A percentile compares a stretch with the other conserved stretches of the same genome.
These are phyloP conservation scores for Meiosimyza platycephala DNA, from an alignment of 2,888 invertebrate species.

Conservation along the genomic window DNA sequence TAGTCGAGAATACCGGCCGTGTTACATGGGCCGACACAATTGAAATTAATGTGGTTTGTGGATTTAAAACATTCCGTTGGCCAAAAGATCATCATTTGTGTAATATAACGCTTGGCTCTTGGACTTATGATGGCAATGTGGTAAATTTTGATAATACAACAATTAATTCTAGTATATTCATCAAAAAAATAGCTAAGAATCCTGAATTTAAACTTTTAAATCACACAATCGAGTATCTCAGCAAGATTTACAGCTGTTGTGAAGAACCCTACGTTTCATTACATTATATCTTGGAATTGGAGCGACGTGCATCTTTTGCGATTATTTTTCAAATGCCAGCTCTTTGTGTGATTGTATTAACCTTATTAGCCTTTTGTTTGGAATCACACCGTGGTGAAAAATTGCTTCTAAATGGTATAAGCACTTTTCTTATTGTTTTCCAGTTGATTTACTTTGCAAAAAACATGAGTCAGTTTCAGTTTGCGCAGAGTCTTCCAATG, in stretches of 20 bases:
- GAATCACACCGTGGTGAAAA: slow-evolving; percentile 74
- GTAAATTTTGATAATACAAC: slow-evolving; percentile 60
- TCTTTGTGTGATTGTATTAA: slow-evolving; percentile 71
- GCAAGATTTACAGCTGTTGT: slow-evolving; percentile 69
- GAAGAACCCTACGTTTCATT: slow-evolving; percentile 70
- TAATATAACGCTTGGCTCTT: slow-evolving; percentile 76
- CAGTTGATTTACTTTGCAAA: slow-evolving; percentile 73
- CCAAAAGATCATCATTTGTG: slow-evolving; percentile 79
- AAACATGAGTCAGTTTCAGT: slow-evolving; percentile 64
- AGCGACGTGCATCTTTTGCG: slow-evolving; percentile 70
- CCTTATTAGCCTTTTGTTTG: slow-evolving; percentile 71
- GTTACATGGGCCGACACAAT: slow-evolving; percentile 76
- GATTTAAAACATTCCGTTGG: slow-evolving; percentile 76
- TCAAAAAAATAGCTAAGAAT: neutral
- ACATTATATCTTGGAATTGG: slow-evolving; percentile 69
- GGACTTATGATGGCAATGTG: slow-evolving; percentile 74
- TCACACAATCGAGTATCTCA: slow-evolving; percentile 53
- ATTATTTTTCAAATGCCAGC: slow-evolving; percentile 72
- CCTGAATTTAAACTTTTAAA: slow-evolving; percentile 62
- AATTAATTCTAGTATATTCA: slow-evolving; percentile 46
- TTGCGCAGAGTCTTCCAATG: slow-evolving; percentile 63
- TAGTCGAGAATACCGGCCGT: slow-evolving; percentile 63
- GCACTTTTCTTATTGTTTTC: slow-evolving; percentile 70
- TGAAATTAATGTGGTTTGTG: slow-evolving; percentile 73
- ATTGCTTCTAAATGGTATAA: slow-evolving; percentile 71